Evolutionary conservation across 2,113 vertebrate genomes (phyloP), one percentile per base, ranked within the genome.

Genomic region (Hippocampus zosterae): DNA sequence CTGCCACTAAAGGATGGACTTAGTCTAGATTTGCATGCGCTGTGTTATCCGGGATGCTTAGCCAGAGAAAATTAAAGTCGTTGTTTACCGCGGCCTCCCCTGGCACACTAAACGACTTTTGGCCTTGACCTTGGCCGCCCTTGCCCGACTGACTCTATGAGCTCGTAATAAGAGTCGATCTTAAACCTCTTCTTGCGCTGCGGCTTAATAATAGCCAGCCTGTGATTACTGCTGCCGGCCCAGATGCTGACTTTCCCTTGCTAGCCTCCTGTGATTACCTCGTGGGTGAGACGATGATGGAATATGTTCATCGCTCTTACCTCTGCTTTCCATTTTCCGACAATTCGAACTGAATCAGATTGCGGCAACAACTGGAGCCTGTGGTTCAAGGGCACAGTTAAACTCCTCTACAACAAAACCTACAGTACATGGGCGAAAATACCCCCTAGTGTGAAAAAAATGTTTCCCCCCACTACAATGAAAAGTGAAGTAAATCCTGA

Each of bases 161-260:
- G 59, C 50, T 75, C 40, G 78, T 78, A 79, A 84, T 75, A 77
- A 80, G 68, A 81, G 70, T 72, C 67, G 10, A 5, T 29, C 74
- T 77, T 70, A 88, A 90, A 87, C 87, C 81, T 84, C 77, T 60
- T 60, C 70, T 67, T 44, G 40, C 70, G 42, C 79, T 84, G 65
- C 77, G 79, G 76, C 72, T 88, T 89, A 89, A 89, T 89, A 89
- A 85, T 81, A 83, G 73, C 72, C 77, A 78, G 84, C 87, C 84
- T 90, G 85, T 85, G 88, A 92, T 91, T 90, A 88, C 83, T 77
- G 81, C 76, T 80, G 76, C 82, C 78, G 52, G 76, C 60, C 84
- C 89, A 92, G 84, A 90, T 89, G 87, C 85, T 82, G 78, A 89
- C 83, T 90, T 89, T 90, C 86, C 84, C 79, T 83, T 83, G 87